phyloP scores from a whole-genome alignment of 2,797 vertebrate species.

The Hipposideros larvatus region DNA sequence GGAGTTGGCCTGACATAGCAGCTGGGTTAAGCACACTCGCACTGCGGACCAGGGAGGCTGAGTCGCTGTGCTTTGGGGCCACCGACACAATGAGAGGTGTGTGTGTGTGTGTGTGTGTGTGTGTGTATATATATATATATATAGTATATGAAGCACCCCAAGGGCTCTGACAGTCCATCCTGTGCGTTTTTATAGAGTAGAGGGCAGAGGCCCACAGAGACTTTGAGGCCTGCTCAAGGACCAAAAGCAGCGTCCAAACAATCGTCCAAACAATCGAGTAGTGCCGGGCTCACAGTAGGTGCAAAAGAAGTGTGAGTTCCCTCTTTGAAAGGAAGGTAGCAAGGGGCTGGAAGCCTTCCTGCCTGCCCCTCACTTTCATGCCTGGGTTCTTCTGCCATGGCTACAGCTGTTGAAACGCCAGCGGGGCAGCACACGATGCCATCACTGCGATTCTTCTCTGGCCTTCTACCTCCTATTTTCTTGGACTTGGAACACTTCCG shows the following conservation, averaged over 20 bases:
- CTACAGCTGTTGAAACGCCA: too few relatives aligned
- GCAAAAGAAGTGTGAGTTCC: not conserved
- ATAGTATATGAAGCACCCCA: too few relatives aligned
- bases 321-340: not conserved
- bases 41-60: not conserved
- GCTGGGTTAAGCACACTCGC: not conserved
- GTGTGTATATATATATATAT: too few relatives aligned
- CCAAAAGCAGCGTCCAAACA: not conserved
- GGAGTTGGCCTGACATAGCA: not conserved
- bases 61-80: not conserved
- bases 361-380: not conserved
- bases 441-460: not conserved
- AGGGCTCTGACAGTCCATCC: too few relatives aligned
- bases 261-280: not conserved
- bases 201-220: not conserved
- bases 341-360: not conserved
- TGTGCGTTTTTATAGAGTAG: not conserved
- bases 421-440: not conserved
- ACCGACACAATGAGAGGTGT: too few relatives aligned
- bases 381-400: not conserved
- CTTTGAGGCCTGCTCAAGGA: not conserved
- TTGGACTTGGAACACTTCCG: not conserved
- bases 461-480: not conserved
- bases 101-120: too few relatives aligned
- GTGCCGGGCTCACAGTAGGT: not conserved